These are phyloP conservation scores for Procambarus virginalis DNA, from an alignment of 1,140 invertebrate species.

Conservation along the genomic window DNA sequence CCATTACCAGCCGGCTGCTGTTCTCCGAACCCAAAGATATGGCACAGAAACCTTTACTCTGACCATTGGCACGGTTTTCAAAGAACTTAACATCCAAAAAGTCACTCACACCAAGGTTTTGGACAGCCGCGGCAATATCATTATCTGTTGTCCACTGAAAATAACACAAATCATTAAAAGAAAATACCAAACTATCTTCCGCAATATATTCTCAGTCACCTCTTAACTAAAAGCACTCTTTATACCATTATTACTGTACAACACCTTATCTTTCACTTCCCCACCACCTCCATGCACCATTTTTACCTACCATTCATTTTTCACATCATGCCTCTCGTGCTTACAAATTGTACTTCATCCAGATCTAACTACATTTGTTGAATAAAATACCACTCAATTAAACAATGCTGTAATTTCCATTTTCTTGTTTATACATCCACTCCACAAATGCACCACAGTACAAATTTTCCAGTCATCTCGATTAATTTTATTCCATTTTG, in stretches of 20 bases:
- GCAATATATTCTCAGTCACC: not conserved
- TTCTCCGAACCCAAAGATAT: conserved; percentile 93
- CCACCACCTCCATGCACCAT: not conserved
- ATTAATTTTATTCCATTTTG: too few species aligned
- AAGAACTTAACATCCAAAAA: conserved; percentile 99
- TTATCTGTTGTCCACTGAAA: conserved; percentile 98
- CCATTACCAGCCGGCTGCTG: conserved; percentile 92
- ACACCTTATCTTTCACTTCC: not conserved
- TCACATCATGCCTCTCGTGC: not conserved
- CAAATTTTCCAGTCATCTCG: too few species aligned
- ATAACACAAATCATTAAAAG: conserved; percentile 71
- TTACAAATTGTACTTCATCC: not conserved
- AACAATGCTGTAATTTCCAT: too few species aligned
- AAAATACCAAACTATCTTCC: not conserved
- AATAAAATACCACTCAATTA: too few species aligned
- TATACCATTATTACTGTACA: not conserved
- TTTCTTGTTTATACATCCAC: too few species aligned
- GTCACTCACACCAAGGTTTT: conserved; percentile 91
- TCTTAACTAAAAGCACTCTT: not conserved
- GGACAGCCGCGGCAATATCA: conserved; percentile 92
- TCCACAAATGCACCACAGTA: too few species aligned
- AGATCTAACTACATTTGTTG: too few species aligned
- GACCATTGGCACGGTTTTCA: conserved; percentile 99
- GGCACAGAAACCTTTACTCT: conserved; percentile 98
- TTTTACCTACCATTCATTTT: not conserved